Percentiles rank a stretch among this genome's conserved stretches.
phyloP scores from a whole-genome alignment of 2,888 invertebrate genomes.

The Galerucella nymphaeae region DNA sequence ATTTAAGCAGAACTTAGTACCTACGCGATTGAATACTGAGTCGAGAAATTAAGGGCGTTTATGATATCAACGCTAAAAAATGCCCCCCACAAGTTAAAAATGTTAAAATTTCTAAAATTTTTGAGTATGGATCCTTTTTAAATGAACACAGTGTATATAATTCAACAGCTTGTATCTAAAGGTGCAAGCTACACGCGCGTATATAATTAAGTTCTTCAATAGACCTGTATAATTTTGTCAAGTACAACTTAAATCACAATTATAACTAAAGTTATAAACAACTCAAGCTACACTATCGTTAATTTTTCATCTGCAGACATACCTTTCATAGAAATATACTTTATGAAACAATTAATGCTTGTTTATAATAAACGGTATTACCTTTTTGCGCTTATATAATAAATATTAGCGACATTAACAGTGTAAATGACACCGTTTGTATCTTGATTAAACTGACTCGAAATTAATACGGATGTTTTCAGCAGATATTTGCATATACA shows the following conservation, averaged over 20 bases:
- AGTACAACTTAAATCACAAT: constrained; percentile 1
- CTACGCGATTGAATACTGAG: too few relatives aligned
- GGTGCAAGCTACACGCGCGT: not conserved
- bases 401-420: constrained; percentile 18
- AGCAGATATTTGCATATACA: not conserved
- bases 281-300: not conserved
- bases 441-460: constrained; percentile 18
- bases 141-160: too few relatives aligned
- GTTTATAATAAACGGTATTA: constrained; percentile 12
- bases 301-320: constrained; percentile 16
- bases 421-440: constrained; percentile 17
- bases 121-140: too few relatives aligned
- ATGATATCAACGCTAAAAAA: too few relatives aligned
- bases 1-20: too few relatives aligned
- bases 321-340: constrained; percentile 12
- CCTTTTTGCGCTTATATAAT: constrained; percentile 9
- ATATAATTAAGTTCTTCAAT: not conserved
- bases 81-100: too few relatives aligned
- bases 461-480: constrained; percentile 9
- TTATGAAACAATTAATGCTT: constrained; percentile 19
- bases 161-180: too few relatives aligned
- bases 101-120: too few relatives aligned
- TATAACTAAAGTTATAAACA: constrained; percentile 5
- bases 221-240: constrained; percentile 5
- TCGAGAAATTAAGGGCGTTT: too few relatives aligned